Base-by-base conservation (phyloP, 1,140 invertebrate genomes). In the Caenorhabditis inopinata region DNA sequence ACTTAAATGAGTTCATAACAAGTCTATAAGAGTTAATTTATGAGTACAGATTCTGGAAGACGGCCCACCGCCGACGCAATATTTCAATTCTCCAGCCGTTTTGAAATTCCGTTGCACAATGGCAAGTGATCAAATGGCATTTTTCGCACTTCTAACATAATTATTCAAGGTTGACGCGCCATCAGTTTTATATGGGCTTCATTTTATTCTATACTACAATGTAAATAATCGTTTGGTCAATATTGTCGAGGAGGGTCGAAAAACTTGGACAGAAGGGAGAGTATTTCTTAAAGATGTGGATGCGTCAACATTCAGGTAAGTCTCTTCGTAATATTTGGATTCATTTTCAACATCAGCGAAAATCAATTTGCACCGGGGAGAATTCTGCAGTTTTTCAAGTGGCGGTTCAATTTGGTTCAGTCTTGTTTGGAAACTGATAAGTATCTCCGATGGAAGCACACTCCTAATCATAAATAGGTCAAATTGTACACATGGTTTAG, bases 331-430 rank as follows among this genome's bases (percentile, higher is more conserved):
- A 21, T 1, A 9, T 9, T 38, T 77, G 3, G 12, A 16, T 5
- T 51, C 46, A 32, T 45, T 42, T 11, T 48, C 6, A 74, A 14
- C 29, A 16, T 9, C 9, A 78, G 76, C 23, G 76, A 78, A 68
- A 53, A 53, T 7, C 76, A 78, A 35, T 78, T 78, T 23, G 32
- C 53, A 35, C 35, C 51, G 1, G 76, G 76, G 11, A 32, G 53
- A 45, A 68, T 78, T 25, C 35, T 78, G 21, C 76, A 78, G n/a
- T 78, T 78, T 32, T 78, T 78, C 53, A 78, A 78, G 23, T 78
- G 76, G 76, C 27, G 76, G 14, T 78, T 78, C 32, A 51, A 78
- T 45, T 47, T 78, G 38, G 76, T 78, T 16, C 49, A 78, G 23
- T 35, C 49, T 7, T 23, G 53, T 42, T 23, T 7, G 14, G 76